Conservation (phyloP, 2,113 vertebrate genomes). For the Ceyx melanurus region DNA sequence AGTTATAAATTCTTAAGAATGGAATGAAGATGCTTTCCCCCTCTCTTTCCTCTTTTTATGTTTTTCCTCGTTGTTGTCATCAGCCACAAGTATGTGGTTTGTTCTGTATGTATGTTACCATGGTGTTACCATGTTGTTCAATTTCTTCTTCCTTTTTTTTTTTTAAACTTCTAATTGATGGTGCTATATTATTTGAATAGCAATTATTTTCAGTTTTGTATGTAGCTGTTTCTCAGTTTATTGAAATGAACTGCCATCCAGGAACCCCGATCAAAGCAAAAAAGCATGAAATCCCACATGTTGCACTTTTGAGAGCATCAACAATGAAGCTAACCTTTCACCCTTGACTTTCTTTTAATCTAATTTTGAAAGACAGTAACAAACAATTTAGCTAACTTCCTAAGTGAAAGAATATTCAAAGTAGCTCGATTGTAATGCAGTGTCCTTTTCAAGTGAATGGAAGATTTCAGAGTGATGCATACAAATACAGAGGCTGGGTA, state of each 20-base stretch:
- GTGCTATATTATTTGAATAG: neutral
- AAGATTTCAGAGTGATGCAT: constrained; percentile 25
- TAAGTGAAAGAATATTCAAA: constrained; percentile 58
- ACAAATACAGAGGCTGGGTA: constrained; percentile 30
- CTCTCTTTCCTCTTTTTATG: neutral
- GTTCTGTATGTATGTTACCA: too few relatives aligned
- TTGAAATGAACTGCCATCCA: neutral
- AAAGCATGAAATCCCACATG: constrained; percentile 15
- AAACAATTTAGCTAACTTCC: constrained; percentile 29
- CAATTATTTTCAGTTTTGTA: constrained; percentile 7
- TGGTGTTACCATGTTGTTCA: neutral
- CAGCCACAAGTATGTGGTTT: too few relatives aligned
- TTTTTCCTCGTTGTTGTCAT: neutral
- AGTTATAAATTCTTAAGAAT: neutral
- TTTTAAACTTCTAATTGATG: neutral
- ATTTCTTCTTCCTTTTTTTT: neutral
- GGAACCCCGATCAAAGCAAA: constrained; percentile 29
- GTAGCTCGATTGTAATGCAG: constrained; percentile 45
- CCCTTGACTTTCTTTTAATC: constrained; percentile 48
- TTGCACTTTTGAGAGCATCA: constrained; percentile 25
- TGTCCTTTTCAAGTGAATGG: constrained; percentile 33
- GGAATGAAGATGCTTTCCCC: neutral
- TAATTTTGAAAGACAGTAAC: constrained; percentile 56
- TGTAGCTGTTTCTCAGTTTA: neutral
- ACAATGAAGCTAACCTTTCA: constrained; percentile 54